Evolutionary conservation across 2,888 invertebrate genomes (phyloP).

Genomic region (Phengaris alcon): DNA sequence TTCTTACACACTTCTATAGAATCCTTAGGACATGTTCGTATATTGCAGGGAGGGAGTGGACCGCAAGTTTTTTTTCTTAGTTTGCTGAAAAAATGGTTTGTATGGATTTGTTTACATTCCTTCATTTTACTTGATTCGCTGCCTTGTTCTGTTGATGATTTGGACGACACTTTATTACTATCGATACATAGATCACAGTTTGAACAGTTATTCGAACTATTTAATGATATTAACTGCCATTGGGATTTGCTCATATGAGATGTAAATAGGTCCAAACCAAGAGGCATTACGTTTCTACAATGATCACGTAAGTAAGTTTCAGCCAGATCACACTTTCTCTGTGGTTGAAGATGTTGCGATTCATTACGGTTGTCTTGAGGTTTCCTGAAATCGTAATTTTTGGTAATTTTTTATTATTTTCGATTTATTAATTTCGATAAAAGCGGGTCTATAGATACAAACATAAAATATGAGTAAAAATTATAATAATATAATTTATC

Average conservation of each 20-base stretch:
- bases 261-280: constrained; percentile 52
- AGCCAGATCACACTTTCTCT: constrained; percentile 56
- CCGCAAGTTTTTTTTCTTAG: constrained; percentile 39
- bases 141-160: background rate
- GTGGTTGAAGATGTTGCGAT: constrained; percentile 42
- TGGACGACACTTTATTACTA: background rate
- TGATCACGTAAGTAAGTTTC: constrained; percentile 61
- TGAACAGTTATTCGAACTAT: constrained; percentile 34
- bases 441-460: no score
- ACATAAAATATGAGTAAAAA: no score
- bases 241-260: constrained; percentile 56
- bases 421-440: no score
- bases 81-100: constrained; percentile 39
- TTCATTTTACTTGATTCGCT: background rate
- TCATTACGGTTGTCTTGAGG: constrained; percentile 51
- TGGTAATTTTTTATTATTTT: background rate
- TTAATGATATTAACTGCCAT: constrained; percentile 37
- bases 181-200: constrained; percentile 43
- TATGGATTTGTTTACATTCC: constrained; percentile 37
- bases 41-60: constrained; percentile 32
- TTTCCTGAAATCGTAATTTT: constrained; percentile 48
- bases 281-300: constrained; percentile 54
- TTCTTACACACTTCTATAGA: constrained; percentile 60
- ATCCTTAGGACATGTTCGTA: constrained; percentile 57
- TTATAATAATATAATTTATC: no score